Base-by-base conservation (phyloP, 2,888 invertebrate species). In the Lepeophtheirus nordmannii region DNA sequence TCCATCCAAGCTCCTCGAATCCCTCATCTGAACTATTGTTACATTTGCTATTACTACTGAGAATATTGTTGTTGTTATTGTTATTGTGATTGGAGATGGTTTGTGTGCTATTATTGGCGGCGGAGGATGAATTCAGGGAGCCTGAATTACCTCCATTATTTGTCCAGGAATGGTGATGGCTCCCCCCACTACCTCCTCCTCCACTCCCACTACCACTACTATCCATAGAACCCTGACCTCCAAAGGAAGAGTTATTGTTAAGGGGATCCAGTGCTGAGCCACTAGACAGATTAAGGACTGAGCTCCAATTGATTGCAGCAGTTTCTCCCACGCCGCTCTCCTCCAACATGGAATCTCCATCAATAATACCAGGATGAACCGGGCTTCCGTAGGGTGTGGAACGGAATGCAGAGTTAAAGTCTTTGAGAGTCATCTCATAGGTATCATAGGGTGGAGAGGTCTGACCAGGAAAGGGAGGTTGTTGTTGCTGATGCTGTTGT, bases 291-390 rank as follows among this genome's bases (percentile, higher is more conserved):
- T 87, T 88, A 70, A 90, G 81, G 72, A 90, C 89, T 63, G 89
- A 89, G 75, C 89, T 87, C 90, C 90, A 90, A 78, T 89, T 89
- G 76, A 90, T 89, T 72, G 86, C 83, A 71, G 87, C 82, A 73
- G 83, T 84, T 68, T 83, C 82, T 69, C 78, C 79, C 69, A 71
- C 72, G 58, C 71, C 17, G 14, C 20, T 37, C 22, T 37, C 14
- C 41, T 30, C 38, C 10, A 37, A 53, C 22, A 17, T 20, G 10
- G 56, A 17, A 14, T 12, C 23, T 38, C 53, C 22, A 39, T 58
- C 20, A 5, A 20, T n/a, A 17, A 1, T 14, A 12, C 14, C 20
- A 14, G 10, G 58, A 58, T 20, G 65, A 82, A 74, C 85, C 85
- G 70, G 75, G 80, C 71, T 76, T 74, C 66, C 77, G 75, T 23